phyloP scores from a whole-genome alignment of 2,113 vertebrate genomes.

The Phyllopteryx taeniolatus region DNA sequence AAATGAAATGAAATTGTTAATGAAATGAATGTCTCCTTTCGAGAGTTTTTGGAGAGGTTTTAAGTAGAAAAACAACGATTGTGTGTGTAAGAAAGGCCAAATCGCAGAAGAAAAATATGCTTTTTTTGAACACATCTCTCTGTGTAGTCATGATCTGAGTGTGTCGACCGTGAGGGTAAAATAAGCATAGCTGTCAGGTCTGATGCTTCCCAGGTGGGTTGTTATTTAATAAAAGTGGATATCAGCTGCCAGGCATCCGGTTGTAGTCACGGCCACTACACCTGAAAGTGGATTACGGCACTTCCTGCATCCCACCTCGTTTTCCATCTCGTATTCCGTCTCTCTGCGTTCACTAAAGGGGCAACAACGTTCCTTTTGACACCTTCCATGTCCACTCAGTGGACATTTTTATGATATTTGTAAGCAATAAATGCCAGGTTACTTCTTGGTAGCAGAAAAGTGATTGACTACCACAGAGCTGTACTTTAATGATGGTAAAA shows the following conservation, averaged over 20 bases:
- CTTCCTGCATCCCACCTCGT: constrained; percentile 13
- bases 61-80: background rate
- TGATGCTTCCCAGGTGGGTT: constrained; percentile 15
- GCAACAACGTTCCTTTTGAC: background rate
- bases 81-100: background rate
- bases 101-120: background rate
- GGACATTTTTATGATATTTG: background rate
- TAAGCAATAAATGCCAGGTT: background rate
- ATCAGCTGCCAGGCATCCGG: constrained; percentile 13
- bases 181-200: background rate
- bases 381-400: background rate
- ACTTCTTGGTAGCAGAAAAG: background rate
- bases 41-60: background rate
- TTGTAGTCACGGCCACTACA: constrained; percentile 16
- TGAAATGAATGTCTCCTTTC: background rate
- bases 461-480: background rate
- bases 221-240: constrained; percentile 11
- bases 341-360: background rate
- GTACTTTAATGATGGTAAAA: too few relatives aligned
- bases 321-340: background rate
- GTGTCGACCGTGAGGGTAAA: background rate
- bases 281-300: constrained; percentile 30
- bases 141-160: background rate
- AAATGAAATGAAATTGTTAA: background rate
- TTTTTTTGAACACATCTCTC: background rate